Evolutionary conservation across 1,140 invertebrate genomes (phyloP), one percentile per base, ranked within the genome.

Genomic region (Diploscapter pachys): DNA sequence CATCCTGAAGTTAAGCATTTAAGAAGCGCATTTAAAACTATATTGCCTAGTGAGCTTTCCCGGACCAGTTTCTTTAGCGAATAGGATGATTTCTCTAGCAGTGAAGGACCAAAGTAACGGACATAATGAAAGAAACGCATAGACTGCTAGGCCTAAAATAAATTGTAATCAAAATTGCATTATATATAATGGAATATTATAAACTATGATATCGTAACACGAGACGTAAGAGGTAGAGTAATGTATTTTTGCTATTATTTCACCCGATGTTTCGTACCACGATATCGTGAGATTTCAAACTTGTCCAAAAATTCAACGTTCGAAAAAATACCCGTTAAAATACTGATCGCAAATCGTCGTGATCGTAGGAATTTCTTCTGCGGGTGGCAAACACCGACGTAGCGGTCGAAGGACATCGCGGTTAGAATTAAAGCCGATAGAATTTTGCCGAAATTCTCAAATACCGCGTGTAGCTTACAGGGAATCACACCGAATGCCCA

Each of bases 361-460:
- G 81, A 83, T 11, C 81, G 70, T 8, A 82, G 63, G 50, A 52
- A 77, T 51, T 82, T 83, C 48, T 79, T 82, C 61, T 83, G 72
- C 31, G 77, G 73, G 51, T 80, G 82, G 63, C 83, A 84, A 48
- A 84, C 83, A 48, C 83, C 83, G 4, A 84, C 83, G 66, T 79
- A 84, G 48, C 83, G 79, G 69, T 84, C 83, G 69, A 84, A 84
- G 53, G 81, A 76, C 83, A 84, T 84, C 31, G 83, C 81, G 9
- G 81, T 84, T 8, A 84, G 75, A 54, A 84, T 85, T 31, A 84
- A 67, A 13, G 83, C 82, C 51, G 82, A 84, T 3, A 84, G 71
- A n/a, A 84, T 81, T 78, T 84, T 84, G 6, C 83, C 83, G 75
- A 84, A 85, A 70, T 85, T 84, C 69, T 84, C 83, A 3, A 84